Conservation (phyloP, 1,140 invertebrate species). For the Zaprionus camerounensis region DNA sequence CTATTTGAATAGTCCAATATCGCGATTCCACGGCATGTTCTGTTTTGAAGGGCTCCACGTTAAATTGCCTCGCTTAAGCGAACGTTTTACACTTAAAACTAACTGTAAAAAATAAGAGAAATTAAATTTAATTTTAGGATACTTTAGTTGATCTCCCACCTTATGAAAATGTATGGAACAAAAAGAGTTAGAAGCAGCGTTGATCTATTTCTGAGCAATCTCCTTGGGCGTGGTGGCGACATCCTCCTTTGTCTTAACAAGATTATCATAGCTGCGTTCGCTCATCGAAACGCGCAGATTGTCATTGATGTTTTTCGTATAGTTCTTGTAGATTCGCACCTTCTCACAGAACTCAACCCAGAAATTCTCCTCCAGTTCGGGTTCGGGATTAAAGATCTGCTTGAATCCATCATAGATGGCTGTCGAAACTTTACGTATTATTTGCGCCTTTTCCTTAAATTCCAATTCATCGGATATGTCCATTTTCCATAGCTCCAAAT, state of each 20-base stretch:
- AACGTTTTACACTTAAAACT: constrained; percentile 32
- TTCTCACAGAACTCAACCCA: constrained; percentile 87
- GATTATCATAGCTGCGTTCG: constrained; percentile 64
- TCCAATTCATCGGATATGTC: constrained; percentile 86
- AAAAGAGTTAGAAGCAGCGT: not conserved
- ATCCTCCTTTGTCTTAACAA: constrained; percentile 48
- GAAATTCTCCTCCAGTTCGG: constrained; percentile 84
- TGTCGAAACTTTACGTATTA: constrained; percentile 88
- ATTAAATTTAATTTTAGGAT: not conserved
- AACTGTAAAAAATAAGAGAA: constrained; percentile 17
- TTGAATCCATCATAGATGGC: constrained; percentile 87
- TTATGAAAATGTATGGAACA: constrained; percentile 35
- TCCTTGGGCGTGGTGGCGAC: not conserved
- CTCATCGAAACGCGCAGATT: constrained; percentile 86
- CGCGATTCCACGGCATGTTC: constrained; percentile 11
- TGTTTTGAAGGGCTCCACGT: constrained; percentile 13
- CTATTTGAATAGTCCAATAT: constrained; percentile 15
- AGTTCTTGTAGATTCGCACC: constrained; percentile 86
- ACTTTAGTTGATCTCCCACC: constrained; percentile 9
- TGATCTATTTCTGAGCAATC: constrained; percentile 5
- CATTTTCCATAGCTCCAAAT: constrained; percentile 89
- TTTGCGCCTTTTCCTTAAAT: constrained; percentile 88
- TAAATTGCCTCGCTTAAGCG: constrained; percentile 10
- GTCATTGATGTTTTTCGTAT: constrained; percentile 86
- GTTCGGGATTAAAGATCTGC: constrained; percentile 80